Percentiles rank a stretch among this genome's conserved stretches.
Evolutionary conservation across 2,888 invertebrate genomes (phyloP).

Genomic region (Atethmia centrago): DNA sequence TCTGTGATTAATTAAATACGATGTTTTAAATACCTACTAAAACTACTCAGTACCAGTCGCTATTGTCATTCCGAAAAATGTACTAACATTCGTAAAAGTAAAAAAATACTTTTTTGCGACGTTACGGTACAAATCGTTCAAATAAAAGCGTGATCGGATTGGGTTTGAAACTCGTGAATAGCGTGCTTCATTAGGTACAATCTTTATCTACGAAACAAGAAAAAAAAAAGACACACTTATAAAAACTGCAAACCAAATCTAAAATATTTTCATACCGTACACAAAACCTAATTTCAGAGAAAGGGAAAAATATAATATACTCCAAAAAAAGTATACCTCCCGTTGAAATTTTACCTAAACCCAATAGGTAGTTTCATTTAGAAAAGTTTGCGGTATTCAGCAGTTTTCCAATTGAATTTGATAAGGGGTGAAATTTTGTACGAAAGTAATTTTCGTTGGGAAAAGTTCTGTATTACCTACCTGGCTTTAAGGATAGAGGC

Average conservation of each 20-base stretch:
- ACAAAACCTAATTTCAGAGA: slow-evolving; percentile 32
- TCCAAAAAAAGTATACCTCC: slow-evolving; percentile 52
- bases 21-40: too few relatives aligned
- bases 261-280: background rate
- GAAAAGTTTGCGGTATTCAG: slow-evolving; percentile 73
- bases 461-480: slow-evolving; percentile 75
- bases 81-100: background rate
- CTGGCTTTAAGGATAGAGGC: slow-evolving; percentile 73
- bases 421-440: slow-evolving; percentile 78
- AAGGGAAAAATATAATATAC: slow-evolving; percentile 40
- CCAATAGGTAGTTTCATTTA: slow-evolving; percentile 71
- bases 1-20: background rate
- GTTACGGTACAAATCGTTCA: background rate
- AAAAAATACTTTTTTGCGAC: background rate
- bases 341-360: slow-evolving; percentile 65
- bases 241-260: slow-evolving; percentile 7
- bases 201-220: background rate
- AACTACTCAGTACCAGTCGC: background rate
- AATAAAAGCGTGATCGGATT: slow-evolving; percentile 9
- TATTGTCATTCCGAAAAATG: background rate
- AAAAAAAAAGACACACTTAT: background rate
- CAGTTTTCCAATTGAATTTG: slow-evolving; percentile 78
- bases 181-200: background rate
- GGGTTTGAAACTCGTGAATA: slow-evolving; percentile 7
- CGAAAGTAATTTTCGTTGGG: slow-evolving; percentile 75